Base-by-base conservation (phyloP, 2,888 invertebrate genomes). In the Eristalis intricaria region DNA sequence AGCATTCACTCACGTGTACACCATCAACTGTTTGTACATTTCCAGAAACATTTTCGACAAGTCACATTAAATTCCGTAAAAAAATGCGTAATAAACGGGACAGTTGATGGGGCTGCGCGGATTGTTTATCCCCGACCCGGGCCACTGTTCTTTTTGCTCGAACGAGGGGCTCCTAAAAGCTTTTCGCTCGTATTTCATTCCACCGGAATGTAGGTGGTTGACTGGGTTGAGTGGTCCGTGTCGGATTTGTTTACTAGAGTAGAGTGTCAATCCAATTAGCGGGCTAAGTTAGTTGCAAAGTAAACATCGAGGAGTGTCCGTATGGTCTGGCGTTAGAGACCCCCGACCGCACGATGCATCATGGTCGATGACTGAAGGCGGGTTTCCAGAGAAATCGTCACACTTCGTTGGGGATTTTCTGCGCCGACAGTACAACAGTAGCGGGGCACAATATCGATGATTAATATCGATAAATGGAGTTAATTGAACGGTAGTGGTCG, bases 121-220 rank as follows among this genome's bases (percentile, higher is more conserved):
- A 40, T 64, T 77, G 43, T 73, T 65, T 85, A 77, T 77, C 40
- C 64, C 26, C 69, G 26, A 61, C 60, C 58, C 32, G 43, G 43
- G 87, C 84, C 83, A 87, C 84, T 71, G 87, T 80, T 76, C 68
- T 64, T 50, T 69, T 69, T 43, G 35, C n/a, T 35, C 10, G 50
- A 50, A 50, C 19, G 50, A 13, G 13, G 13, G 22, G 22, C 4
- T 26, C 56, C 50, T 83, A 75, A 86, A 83, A 83, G 83, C 69
- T 78, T 86, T 85, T 58, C 8, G 22, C 26, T 74, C 83, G 32
- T 74, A 78, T 83, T 83, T 86, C 61, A 61, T 77, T 29, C 70
- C 56, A n/a, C 50, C 50, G 50, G 50, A 19, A 50, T 50, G 50
- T 50, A 50, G 50, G 50, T 50, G 50, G 50, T 1, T 50, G 19